Conservation (phyloP, 2,113 vertebrate genomes). For the Hyperoodon ampullatus region DNA sequence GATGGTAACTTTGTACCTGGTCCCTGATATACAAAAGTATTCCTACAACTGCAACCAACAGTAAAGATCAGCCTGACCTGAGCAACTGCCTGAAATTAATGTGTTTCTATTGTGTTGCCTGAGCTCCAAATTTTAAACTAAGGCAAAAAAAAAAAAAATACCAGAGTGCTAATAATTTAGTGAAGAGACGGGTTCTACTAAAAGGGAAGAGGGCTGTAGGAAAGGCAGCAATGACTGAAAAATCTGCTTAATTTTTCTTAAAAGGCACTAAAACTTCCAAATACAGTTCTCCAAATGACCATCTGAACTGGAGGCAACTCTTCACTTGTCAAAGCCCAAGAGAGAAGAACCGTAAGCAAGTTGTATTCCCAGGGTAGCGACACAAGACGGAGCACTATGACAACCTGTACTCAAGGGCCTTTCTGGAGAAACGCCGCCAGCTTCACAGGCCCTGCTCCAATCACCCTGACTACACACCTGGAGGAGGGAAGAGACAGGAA, state of each 20-base stretch:
- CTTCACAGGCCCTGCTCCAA: rapidly evolving
- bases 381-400: background rate
- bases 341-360: background rate
- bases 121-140: background rate
- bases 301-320: background rate
- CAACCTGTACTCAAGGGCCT: background rate
- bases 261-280: background rate
- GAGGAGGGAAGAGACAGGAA: background rate
- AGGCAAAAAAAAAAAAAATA: background rate
- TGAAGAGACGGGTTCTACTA: background rate
- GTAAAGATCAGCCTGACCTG: background rate
- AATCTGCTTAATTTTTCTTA: background rate
- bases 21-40: background rate
- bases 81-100: background rate
- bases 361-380: rapidly evolving
- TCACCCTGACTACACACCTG: background rate
- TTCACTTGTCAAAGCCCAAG: background rate
- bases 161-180: background rate
- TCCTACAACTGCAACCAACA: background rate
- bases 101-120: background rate
- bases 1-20: background rate
- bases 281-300: background rate
- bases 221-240: background rate
- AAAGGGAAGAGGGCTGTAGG: background rate
- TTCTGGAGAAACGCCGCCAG: background rate